A percentile compares a stretch with the other conserved stretches of the same genome.
Conservation (phyloP, 2,797 vertebrate genomes). For the Parauchenoglanis ngamensis region DNA sequence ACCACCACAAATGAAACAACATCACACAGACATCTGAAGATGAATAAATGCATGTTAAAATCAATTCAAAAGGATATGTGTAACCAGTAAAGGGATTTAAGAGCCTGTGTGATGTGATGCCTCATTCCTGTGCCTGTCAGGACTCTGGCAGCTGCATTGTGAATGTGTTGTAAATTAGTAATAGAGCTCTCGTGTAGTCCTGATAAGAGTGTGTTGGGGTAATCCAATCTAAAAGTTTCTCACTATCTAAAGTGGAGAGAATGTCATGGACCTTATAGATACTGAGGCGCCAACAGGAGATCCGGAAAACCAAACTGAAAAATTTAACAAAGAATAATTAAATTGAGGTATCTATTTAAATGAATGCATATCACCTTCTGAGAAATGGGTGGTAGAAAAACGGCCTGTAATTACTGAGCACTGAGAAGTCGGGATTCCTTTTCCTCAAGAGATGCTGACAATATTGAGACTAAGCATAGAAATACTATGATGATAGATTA, state of each 20-base stretch:
- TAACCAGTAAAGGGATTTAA: constrained; percentile 11
- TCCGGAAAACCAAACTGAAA: not conserved
- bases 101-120: constrained; percentile 8
- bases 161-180: constrained; percentile 24
- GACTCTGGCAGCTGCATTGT: constrained; percentile 27
- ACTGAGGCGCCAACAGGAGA: not conserved
- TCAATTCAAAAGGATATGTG: not conserved
- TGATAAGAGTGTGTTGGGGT: constrained; percentile 16
- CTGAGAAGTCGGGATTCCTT: not conserved
- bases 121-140: constrained; percentile 1
- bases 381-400: not conserved
- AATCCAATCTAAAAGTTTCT: constrained; percentile 21
- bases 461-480: not conserved
- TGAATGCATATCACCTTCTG: not conserved
- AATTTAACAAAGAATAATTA: not conserved
- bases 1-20: not conserved
- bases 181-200: constrained; percentile 10
- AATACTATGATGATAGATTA: not conserved
- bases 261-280: constrained; percentile 1
- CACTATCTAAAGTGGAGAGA: constrained; percentile 12
- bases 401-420: not conserved
- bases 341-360: not conserved
- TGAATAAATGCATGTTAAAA: constrained; percentile 13
- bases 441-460: not conserved
- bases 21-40: not conserved